Percentiles rank a stretch among this genome's conserved stretches.
Evolutionary conservation across 1,140 invertebrate species (phyloP).

Genomic region (Drosophila bocki): DNA sequence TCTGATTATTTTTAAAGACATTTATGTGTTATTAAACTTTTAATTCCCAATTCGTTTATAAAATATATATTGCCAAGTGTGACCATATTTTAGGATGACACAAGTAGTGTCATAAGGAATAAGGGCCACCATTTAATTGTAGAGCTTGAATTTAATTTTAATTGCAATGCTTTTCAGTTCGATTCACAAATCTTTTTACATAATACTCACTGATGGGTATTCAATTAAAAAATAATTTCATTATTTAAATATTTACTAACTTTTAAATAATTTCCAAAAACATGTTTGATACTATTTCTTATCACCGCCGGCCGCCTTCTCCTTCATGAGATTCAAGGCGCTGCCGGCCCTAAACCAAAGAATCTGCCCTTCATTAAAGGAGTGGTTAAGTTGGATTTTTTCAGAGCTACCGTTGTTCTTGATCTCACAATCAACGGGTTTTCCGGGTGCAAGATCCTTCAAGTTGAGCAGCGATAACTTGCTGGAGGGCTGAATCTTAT

Average conservation of each 20-base stretch:
- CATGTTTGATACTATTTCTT: conserved; percentile 6
- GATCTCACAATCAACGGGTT: conserved; percentile 95
- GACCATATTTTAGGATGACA: too few relatives aligned
- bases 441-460: conserved; percentile 94
- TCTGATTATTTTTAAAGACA: too few relatives aligned
- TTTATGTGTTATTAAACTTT: not conserved
- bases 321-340: conserved; percentile 98
- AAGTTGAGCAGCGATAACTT: conserved; percentile 96
- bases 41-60: not conserved
- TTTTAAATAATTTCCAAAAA: not conserved
- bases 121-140: not conserved
- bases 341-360: conserved; percentile 99
- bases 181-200: too few relatives aligned
- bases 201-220: too few relatives aligned
- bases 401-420: conserved; percentile 95
- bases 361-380: conserved; percentile 98
- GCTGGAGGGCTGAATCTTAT: conserved; percentile 97
- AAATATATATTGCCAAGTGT: too few relatives aligned
- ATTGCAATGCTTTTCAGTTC: not conserved
- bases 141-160: not conserved
- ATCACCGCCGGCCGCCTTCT: conserved; percentile 87
- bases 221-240: too few relatives aligned
- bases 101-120: not conserved
- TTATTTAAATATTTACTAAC: too few relatives aligned
- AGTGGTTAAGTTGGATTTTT: conserved; percentile 95